Evolutionary conservation across 2,113 vertebrate species (phyloP).

Genomic region (Burhinus oedicnemus): DNA sequence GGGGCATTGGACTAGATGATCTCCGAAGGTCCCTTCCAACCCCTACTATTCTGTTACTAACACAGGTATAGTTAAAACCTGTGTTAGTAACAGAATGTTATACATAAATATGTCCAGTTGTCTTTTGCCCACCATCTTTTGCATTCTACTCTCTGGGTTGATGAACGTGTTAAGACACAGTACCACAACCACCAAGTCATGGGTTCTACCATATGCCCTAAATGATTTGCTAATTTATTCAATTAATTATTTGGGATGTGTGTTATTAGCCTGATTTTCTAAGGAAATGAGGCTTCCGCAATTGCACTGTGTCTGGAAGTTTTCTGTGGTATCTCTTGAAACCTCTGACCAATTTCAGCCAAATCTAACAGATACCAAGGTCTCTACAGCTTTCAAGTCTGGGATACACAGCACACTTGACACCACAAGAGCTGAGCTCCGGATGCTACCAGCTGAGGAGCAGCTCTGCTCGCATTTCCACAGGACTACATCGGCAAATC

Average conservation of each 20-base stretch:
- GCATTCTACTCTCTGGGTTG: rapidly evolving
- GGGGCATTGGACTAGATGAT: neutral
- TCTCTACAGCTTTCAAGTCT: rapidly evolving
- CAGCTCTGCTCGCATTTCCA: rapidly evolving
- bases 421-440: neutral
- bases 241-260: neutral
- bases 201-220: neutral
- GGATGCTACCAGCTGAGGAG: neutral
- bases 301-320: rapidly evolving
- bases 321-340: neutral
- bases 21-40: neutral
- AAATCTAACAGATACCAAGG: rapidly evolving
- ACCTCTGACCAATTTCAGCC: neutral
- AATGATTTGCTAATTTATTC: neutral
- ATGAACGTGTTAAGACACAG: rapidly evolving
- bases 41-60: neutral
- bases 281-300: neutral
- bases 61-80: neutral
- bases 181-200: rapidly evolving
- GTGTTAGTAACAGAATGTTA: neutral
- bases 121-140: neutral
- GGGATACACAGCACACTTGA: rapidly evolving
- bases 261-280: neutral
- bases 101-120: rapidly evolving
- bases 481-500: rapidly evolving